Evolutionary conservation across 2,888 invertebrate species (phyloP), one percentile per base, ranked within the genome.

Genomic region (Polyommatus iphigenia): DNA sequence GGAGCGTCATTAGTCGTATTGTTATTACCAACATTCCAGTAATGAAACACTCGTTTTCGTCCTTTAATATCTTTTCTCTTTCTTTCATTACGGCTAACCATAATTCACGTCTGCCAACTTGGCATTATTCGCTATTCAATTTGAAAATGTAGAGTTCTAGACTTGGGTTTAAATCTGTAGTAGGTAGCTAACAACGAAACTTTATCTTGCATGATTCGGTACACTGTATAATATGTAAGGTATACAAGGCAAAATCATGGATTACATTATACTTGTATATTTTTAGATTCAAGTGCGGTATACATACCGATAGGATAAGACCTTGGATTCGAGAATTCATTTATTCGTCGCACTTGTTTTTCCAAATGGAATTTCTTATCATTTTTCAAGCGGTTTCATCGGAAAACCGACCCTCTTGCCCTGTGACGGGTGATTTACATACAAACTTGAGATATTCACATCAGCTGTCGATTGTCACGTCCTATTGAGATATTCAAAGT

Each of bases 31-130:
- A 88, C 90, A 90, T 91, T 91, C 85, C 87, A 86, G 92, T 92
- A 93, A 94, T 93, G 91, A 93, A 92, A 86, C 88, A 91, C 89
- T 91, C 93, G 91, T 93, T 93, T 90, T 90, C 92, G 89, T 90
- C 87, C 89, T 90, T 89, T 90, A 91, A 91, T 91, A 91, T 90
- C 85, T 85, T 90, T 88, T 90, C 87, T 85, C 88, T 89, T 88
- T 88, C 88, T 89, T 88, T 87, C 86, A 90, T 87, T 78, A 78
- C 86, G 82, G 87, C 85, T 82, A 85, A 87, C 88, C 90, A 87
- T 88, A 90, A 91, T 91, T 90, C 86, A 87, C 87, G 87, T 86
- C 87, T 85, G 84, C 85, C 86, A 89, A 89, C 90, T 92, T 91
- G 89, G 89, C 89, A 87, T 86, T 84, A 85, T 86, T 85, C 87